A percentile compares a stretch with the other conserved stretches of the same genome.
Evolutionary conservation across 30 jellyfish, hydroid and myxozoan genomes (phyloP).

Genomic region (Aurelia aurita): DNA sequence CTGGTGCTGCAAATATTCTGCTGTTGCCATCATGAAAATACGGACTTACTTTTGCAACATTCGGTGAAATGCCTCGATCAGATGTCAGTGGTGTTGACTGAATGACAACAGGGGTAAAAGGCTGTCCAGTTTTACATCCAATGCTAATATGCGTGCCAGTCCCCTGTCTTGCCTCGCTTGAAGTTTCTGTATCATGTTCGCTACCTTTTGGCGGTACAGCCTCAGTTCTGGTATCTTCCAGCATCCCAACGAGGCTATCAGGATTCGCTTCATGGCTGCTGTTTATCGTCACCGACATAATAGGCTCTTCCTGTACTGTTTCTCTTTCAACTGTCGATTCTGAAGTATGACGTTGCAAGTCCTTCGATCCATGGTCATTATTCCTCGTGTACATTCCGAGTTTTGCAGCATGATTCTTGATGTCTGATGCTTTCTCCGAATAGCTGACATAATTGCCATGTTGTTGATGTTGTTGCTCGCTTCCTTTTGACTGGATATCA

Average conservation of each 20-base stretch:
- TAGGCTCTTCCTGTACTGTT: too few relatives aligned
- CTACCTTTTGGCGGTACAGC: neutral
- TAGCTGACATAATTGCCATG: constrained; percentile 29
- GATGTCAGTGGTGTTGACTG: constrained; percentile 29
- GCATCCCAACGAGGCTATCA: neutral
- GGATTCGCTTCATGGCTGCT: neutral
- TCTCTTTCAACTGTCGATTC: neutral
- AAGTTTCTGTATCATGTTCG: neutral
- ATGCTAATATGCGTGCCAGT: too few relatives aligned
- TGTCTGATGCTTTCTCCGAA: constrained; percentile 45
- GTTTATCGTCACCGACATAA: neutral
- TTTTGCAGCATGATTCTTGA: constrained; percentile 22
- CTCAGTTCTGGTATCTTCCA: neutral
- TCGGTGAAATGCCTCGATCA: constrained; percentile 12
- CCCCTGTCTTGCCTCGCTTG: neutral
- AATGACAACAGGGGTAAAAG: constrained; percentile 30
- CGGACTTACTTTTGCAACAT: constrained; percentile 40
- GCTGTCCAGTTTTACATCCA: neutral
- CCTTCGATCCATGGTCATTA: neutral
- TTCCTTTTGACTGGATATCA: neutral
- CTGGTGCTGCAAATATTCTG: constrained; percentile 34
- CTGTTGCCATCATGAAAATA: constrained; percentile 21
- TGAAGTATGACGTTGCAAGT: too few relatives aligned
- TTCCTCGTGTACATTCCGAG: constrained; percentile 22
- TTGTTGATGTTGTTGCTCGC: neutral